Conservation (phyloP, 2,888 invertebrate genomes). For the Drosophila putrida region DNA sequence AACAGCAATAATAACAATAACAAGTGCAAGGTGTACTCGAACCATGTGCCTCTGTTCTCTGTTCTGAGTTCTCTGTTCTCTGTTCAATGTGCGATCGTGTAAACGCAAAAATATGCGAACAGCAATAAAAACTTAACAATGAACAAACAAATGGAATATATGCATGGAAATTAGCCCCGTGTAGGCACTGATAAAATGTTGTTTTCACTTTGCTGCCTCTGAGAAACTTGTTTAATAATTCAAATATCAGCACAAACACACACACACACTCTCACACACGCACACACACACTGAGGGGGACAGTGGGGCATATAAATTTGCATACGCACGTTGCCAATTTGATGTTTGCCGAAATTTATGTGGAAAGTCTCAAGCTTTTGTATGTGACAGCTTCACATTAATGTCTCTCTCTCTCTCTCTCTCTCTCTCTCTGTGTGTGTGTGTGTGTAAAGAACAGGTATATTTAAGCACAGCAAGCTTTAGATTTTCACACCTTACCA, state of each 20-base stretch:
- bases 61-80: no score
- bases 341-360: conserved; percentile 47
- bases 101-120: conserved; percentile 73
- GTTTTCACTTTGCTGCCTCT: conserved; percentile 56
- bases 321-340: conserved; percentile 52
- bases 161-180: conserved; percentile 67
- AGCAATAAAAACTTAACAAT: conserved; percentile 71
- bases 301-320: conserved; percentile 47
- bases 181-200: conserved; percentile 70
- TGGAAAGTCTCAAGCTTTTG: conserved; percentile 34
- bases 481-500: conserved; percentile 1
- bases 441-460: neutral
- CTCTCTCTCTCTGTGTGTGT: conserved; percentile 1
- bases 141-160: conserved; percentile 62
- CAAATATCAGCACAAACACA: conserved; percentile 55
- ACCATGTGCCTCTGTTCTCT: conserved; percentile 6
- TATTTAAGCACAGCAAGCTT: neutral
- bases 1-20: conserved; percentile 13
- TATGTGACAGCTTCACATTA: conserved; percentile 3
- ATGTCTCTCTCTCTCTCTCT: neutral
- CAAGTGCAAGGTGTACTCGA: conserved; percentile 28
- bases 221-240: conserved; percentile 77
- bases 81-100: conserved; percentile 54
- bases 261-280: conserved; percentile 13
- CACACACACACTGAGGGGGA: conserved; percentile 13